These are phyloP conservation scores for Microcebus jonahi DNA, from an alignment of 2,113 vertebrate species.

Conservation along the genomic window DNA sequence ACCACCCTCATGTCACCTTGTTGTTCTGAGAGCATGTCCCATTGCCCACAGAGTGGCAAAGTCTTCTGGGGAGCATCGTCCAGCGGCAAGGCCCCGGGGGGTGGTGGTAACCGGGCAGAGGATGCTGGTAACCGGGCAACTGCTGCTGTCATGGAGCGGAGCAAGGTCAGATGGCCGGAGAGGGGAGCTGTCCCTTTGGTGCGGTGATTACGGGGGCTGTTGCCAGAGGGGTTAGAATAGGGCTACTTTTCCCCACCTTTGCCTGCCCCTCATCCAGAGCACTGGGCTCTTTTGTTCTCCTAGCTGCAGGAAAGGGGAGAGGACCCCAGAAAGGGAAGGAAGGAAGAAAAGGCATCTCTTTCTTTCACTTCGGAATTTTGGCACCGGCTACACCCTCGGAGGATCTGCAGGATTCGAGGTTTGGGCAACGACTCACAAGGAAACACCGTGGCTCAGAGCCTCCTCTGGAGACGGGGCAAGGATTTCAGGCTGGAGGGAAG, in stretches of 20 bases:
- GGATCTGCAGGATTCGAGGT: not conserved
- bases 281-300: not conserved
- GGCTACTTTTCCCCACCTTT: not conserved
- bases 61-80: fast-evolving
- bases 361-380: not conserved
- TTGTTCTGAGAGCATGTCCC: not conserved
- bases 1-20: not conserved
- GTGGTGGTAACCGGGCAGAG: not conserved
- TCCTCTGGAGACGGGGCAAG: not conserved
- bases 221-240: not conserved
- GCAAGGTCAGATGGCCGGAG: not conserved
- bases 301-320: not conserved
- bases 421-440: not conserved
- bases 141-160: not conserved
- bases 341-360: not conserved
- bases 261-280: not conserved
- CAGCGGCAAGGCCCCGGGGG: not conserved
- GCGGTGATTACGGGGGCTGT: not conserved
- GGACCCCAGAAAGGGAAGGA: not conserved
- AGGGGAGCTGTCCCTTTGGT: not conserved
- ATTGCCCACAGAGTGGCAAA: not conserved
- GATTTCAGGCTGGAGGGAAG: not conserved
- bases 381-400: not conserved
- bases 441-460: not conserved
- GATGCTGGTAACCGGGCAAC: fast-evolving